phyloP scores from a whole-genome alignment of 1,140 invertebrate genomes.

The Drosophila teissieri region DNA sequence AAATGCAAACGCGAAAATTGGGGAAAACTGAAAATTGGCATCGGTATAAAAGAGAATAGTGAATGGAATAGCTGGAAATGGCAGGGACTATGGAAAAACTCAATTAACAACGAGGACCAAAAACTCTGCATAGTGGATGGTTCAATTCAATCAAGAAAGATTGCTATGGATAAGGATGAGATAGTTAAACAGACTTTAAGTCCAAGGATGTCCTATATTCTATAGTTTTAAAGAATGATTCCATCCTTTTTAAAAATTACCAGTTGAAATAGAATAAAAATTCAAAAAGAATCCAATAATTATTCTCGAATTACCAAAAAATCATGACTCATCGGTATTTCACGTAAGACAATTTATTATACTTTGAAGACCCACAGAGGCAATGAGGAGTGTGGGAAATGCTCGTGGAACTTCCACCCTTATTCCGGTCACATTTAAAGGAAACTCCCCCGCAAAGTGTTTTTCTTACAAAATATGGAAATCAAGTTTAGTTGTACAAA shows the following conservation, averaged over 20 bases:
- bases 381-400: conserved; percentile 6
- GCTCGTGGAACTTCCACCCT: conserved; percentile 9
- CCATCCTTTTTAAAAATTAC: neutral
- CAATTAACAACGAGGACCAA: conserved; percentile 45
- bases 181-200: conserved; percentile 7
- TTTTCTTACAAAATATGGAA: conserved; percentile 53
- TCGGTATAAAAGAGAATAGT: conserved; percentile 33
- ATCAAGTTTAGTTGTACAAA: conserved; percentile 65
- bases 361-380: conserved; percentile 29
- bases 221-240: too few relatives aligned
- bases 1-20: conserved; percentile 22
- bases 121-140: conserved; percentile 22
- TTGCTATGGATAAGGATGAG: conserved; percentile 1
- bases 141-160: conserved; percentile 42
- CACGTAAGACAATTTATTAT: conserved; percentile 23
- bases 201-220: too few relatives aligned
- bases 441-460: conserved; percentile 24
- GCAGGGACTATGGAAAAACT: conserved; percentile 45
- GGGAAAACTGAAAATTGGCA: conserved; percentile 42
- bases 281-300: neutral
- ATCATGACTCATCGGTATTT: conserved; percentile 37
- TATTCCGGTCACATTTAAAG: conserved; percentile 29
- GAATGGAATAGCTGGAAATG: conserved; percentile 32
- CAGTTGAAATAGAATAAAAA: neutral
- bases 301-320: conserved; percentile 23